phyloP scores from a whole-genome alignment of 2,797 vertebrate genomes.

The Bucorvus abyssinicus region DNA sequence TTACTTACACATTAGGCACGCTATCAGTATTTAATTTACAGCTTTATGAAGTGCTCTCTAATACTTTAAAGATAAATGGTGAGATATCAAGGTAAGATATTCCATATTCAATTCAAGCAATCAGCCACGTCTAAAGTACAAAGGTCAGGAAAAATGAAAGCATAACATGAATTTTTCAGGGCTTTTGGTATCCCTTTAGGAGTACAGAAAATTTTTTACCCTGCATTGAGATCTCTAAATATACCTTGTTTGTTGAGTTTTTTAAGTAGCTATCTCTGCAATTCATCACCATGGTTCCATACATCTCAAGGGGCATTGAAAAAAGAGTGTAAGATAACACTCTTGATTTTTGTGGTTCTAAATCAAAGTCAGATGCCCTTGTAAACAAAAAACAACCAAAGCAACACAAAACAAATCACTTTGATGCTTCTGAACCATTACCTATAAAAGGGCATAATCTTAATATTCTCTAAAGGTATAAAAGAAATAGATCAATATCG shows the following conservation, averaged over 20 bases:
- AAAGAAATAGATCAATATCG: background rate
- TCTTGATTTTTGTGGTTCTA: background rate
- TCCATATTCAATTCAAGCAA: background rate
- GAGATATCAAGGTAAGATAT: background rate
- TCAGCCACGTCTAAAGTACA: background rate
- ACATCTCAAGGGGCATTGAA: background rate
- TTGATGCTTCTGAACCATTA: background rate
- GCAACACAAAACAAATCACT: background rate
- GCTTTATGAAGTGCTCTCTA: background rate
- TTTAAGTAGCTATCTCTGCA: background rate
- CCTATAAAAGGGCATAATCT: background rate
- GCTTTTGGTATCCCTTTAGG: background rate
- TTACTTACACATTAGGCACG: slow-evolving; percentile 2
- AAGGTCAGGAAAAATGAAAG: background rate
- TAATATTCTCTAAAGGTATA: background rate
- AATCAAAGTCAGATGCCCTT: background rate
- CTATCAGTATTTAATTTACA: background rate
- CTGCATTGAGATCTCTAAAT: too few relatives aligned
- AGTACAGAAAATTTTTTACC: background rate
- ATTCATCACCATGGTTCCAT: background rate
- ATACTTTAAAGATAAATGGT: background rate
- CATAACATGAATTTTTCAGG: background rate
- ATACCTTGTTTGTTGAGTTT: background rate
- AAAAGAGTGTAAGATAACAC: background rate
- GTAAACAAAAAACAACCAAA: background rate